These are phyloP conservation scores for Dryobates pubescens DNA, from an alignment of 2,797 vertebrate genomes.

Conservation along the genomic window DNA sequence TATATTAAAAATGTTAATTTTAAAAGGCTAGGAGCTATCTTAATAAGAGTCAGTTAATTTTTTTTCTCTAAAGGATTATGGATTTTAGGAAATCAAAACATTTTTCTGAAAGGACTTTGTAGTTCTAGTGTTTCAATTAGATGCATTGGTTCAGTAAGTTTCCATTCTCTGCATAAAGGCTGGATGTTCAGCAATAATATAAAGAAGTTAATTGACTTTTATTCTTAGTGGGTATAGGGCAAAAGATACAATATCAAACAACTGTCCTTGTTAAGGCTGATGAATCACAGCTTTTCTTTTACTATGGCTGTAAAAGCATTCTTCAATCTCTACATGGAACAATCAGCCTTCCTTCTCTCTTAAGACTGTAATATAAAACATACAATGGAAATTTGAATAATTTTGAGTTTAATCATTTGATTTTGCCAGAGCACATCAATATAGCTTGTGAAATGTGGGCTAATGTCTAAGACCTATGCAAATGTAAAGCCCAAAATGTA, in stretches of 20 bases:
- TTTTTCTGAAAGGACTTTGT: not conserved
- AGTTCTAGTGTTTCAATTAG: not conserved
- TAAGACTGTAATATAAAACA: not conserved
- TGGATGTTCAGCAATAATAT: not conserved
- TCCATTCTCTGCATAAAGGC: not conserved
- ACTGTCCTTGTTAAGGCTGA: not conserved
- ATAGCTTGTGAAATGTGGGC: not conserved
- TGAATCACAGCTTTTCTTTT: slow-evolving; percentile 5
- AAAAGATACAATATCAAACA: slow-evolving; percentile 1
- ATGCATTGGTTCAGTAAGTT: slow-evolving; percentile 21
- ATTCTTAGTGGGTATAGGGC: not conserved
- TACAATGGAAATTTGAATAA: not conserved
- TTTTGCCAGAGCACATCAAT: not conserved
- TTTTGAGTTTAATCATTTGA: not conserved
- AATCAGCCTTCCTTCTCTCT: not conserved
- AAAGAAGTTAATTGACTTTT: slow-evolving; percentile 25
- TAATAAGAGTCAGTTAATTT: not conserved
- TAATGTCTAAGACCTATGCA: not conserved
- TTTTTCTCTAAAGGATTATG: slow-evolving; percentile 13
- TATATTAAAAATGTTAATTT: not conserved
- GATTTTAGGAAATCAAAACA: slow-evolving; percentile 26
- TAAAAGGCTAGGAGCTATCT: not conserved
- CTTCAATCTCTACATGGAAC: not conserved
- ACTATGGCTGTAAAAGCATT: not conserved
- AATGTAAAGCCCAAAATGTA: not conserved